Percentiles rank a stretch among this genome's conserved stretches.
phyloP scores from a whole-genome alignment of 2,113 vertebrate genomes.

The Crotophaga sulcirostris region DNA sequence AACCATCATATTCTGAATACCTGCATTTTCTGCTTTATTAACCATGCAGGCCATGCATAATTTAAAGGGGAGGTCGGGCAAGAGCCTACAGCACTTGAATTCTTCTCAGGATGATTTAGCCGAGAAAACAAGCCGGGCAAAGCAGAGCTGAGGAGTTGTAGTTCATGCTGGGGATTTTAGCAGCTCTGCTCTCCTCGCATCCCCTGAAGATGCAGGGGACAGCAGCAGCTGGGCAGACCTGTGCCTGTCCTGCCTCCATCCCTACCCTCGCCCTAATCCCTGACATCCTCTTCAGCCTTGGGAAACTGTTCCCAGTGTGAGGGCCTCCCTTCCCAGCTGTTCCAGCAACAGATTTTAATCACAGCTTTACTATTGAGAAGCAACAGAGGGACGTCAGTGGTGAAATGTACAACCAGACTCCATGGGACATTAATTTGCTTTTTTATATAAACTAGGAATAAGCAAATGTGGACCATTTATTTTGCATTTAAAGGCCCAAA shows the following conservation, averaged over 20 bases:
- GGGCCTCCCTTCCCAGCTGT: background rate
- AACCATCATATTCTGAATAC: background rate
- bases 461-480: accelerated
- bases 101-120: background rate
- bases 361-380: accelerated
- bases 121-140: background rate
- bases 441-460: accelerated
- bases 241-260: background rate
- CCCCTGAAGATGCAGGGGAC: background rate
- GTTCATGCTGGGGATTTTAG: background rate
- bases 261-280: background rate
- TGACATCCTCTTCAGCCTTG: background rate
- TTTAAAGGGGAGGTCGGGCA: background rate
- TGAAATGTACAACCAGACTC: background rate
- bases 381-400: background rate
- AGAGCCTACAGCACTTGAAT: background rate
- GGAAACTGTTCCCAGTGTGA: background rate
- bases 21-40: background rate
- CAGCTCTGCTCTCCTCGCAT: background rate
- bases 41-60: background rate
- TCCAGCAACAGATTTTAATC: accelerated
- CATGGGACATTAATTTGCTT: accelerated
- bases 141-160: background rate
- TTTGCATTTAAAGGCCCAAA: background rate
- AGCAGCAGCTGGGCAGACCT: too few species aligned